A percentile compares a stretch with the other conserved stretches of the same genome.
These are phyloP conservation scores for Choreutis nemorana DNA, from an alignment of 2,888 invertebrate genomes.

Conservation along the genomic window DNA sequence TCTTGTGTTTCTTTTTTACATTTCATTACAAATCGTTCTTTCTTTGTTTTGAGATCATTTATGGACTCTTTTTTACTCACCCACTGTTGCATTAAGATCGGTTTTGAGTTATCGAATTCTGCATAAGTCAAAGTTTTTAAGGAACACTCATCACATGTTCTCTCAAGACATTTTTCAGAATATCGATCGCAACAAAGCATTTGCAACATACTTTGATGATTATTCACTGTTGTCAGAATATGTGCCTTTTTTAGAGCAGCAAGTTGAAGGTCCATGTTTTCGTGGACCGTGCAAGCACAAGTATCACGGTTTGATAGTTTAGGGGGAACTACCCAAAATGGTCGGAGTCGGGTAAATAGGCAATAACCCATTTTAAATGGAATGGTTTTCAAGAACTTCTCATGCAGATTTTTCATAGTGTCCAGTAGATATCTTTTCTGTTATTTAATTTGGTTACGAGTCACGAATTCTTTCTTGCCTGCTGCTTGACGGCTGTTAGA, in stretches of 20 bases:
- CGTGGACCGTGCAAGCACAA: constrained; percentile 15
- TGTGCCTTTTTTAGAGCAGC: constrained; percentile 13
- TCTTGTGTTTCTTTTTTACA: constrained; percentile 8
- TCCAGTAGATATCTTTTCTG: constrained; percentile 15
- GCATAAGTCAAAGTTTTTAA: constrained; percentile 12
- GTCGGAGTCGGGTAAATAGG: constrained; percentile 9
- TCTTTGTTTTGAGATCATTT: constrained; percentile 9
- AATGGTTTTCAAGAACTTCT: constrained; percentile 12
- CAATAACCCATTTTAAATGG: constrained; percentile 10
- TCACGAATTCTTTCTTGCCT: constrained; percentile 17
- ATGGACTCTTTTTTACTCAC: constrained; percentile 8
- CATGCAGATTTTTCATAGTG: constrained; percentile 13
- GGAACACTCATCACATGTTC: constrained; percentile 13
- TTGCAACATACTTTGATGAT: constrained; percentile 13
- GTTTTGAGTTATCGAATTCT: constrained; percentile 10
- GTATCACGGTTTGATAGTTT: constrained; percentile 16
- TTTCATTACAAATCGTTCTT: constrained; percentile 9
- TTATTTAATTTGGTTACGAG: constrained; percentile 12
- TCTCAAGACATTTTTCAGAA: constrained; percentile 12
- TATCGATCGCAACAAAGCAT: constrained; percentile 15
- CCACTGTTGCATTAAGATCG: constrained; percentile 9
- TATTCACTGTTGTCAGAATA: constrained; percentile 13
- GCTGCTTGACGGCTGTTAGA: constrained; percentile 13
- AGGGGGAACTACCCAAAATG: constrained; percentile 17
- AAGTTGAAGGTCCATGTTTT: constrained; percentile 14